A percentile compares a stretch with the other conserved stretches of the same genome.
phyloP scores from a whole-genome alignment of 2,797 vertebrate genomes.

The Mus spretus region DNA sequence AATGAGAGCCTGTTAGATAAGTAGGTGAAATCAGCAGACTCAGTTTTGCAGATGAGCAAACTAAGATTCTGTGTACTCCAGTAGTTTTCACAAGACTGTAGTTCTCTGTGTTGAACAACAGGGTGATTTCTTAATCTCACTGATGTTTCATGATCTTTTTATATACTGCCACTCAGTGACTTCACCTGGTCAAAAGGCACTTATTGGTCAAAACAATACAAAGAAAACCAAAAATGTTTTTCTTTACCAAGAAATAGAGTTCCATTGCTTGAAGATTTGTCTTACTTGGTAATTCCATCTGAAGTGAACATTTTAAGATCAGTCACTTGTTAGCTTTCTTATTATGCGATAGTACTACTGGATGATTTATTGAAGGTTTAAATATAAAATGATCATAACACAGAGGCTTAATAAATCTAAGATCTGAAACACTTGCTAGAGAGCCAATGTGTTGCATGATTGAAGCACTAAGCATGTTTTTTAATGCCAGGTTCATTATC shows the following conservation, averaged over 20 bases:
- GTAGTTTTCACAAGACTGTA: not conserved
- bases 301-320: constrained; percentile 42
- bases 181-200: not conserved
- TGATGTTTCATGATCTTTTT: not conserved
- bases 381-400: not conserved
- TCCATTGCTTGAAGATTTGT: not conserved
- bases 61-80: not conserved
- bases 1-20: not conserved
- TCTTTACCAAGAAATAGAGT: not conserved
- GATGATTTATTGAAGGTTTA: not conserved
- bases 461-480: not conserved
- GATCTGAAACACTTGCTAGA: not conserved
- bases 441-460: not conserved
- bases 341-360: not conserved
- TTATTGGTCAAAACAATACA: too few relatives aligned
- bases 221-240: not conserved
- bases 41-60: not conserved
- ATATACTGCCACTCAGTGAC: not conserved
- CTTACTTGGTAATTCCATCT: not conserved
- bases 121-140: not conserved
- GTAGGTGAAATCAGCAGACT: not conserved
- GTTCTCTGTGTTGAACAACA: not conserved
- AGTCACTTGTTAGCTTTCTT: not conserved
- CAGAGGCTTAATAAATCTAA: not conserved
- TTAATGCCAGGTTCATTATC: not conserved